Conservation (phyloP, 2,888 invertebrate species). For the Noctua pronuba region DNA sequence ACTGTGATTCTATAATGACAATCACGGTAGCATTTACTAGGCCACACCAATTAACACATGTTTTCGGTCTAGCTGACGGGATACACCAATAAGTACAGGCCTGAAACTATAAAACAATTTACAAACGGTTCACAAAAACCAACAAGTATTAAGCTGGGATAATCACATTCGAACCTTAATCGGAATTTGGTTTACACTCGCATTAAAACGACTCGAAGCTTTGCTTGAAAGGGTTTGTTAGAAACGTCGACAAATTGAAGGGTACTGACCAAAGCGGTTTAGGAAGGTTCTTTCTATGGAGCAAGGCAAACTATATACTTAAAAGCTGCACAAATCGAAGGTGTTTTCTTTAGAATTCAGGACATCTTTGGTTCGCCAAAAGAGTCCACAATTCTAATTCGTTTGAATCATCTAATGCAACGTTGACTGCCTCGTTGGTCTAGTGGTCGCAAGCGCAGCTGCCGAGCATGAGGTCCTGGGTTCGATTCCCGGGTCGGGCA, state of each 20-base stretch:
- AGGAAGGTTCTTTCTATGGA: constrained; percentile 3
- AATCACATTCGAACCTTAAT: constrained; percentile 32
- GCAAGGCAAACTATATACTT: neutral
- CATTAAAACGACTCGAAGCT: constrained; percentile 44
- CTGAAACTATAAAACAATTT: constrained; percentile 28
- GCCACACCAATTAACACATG: neutral
- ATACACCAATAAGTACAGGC: neutral
- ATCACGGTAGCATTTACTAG: neutral
- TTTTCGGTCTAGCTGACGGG: neutral
- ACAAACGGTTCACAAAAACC: constrained; percentile 19
- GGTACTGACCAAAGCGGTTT: constrained; percentile 55
- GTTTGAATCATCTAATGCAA: no score
- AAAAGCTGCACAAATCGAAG: neutral
- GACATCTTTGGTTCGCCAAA: no score
- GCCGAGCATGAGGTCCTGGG: no score
- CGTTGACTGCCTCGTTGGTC: no score
- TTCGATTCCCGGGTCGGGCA: no score
- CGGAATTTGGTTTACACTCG: constrained; percentile 50
- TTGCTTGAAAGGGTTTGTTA: constrained; percentile 51
- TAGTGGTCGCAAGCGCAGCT: no score
- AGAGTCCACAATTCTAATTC: no score
- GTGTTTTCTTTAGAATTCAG: neutral
- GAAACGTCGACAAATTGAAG: constrained; percentile 56
- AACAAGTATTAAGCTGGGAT: constrained; percentile 46
- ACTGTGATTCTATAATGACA: neutral